phyloP scores from a whole-genome alignment of 1,140 invertebrate genomes.

The Drosophila nasuta region DNA sequence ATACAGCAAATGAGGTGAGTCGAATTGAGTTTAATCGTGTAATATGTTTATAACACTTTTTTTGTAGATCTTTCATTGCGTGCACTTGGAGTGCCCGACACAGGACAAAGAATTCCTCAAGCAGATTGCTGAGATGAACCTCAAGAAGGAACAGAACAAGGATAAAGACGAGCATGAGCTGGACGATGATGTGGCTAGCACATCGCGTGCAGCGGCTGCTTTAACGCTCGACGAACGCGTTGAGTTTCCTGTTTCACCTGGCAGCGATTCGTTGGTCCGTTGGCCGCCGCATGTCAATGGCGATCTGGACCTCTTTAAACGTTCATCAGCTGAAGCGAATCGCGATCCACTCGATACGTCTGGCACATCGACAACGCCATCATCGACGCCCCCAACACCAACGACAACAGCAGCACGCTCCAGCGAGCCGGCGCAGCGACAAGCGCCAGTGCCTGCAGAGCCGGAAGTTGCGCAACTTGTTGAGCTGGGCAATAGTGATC shows the following conservation, averaged over 20 bases:
- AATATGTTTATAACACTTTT: conserved; percentile 12
- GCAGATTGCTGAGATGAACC: conserved; percentile 52
- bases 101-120: conserved; percentile 85
- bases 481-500: conserved; percentile 16
- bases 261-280: not conserved
- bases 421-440: not conserved
- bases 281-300: conserved; percentile 13
- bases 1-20: conserved; percentile 97
- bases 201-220: conserved; percentile 45
- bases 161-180: conserved; percentile 7
- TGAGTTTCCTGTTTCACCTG: not conserved
- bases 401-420: conserved; percentile 7
- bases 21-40: not conserved
- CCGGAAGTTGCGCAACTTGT: conserved; percentile 16
- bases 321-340: not conserved
- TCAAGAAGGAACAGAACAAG: not conserved
- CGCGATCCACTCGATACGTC: conserved; percentile 10
- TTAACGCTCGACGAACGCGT: conserved; percentile 3
- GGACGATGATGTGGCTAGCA: conserved; percentile 52
- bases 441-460: conserved; percentile 1
- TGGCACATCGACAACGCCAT: conserved; percentile 18
- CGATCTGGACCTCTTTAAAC: not conserved
- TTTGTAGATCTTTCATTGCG: conserved; percentile 96
- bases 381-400: conserved; percentile 26
- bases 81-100: conserved; percentile 98